phyloP scores from a whole-genome alignment of 2,888 invertebrate genomes.

The Chymomyza fuscimana region DNA sequence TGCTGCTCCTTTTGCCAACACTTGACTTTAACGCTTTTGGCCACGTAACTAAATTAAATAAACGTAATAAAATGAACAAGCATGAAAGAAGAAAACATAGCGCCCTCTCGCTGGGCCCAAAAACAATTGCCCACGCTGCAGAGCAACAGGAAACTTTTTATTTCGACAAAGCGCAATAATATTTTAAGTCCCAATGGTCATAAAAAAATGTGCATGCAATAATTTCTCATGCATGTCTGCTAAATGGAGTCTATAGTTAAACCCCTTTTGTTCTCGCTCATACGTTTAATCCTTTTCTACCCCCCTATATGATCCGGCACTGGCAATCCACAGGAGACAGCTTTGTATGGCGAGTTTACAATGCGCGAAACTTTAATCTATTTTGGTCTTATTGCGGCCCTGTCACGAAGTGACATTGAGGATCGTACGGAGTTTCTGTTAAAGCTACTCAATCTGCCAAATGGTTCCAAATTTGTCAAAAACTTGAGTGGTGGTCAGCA shows the following conservation, averaged over 20 bases:
- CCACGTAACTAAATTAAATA: constrained; percentile 67
- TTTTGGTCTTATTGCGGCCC: constrained; percentile 91
- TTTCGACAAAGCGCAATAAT: constrained; percentile 49
- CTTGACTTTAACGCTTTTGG: neutral
- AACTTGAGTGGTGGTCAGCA: constrained; percentile 94
- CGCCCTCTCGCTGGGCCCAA: neutral
- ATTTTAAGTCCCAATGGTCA: constrained; percentile 31
- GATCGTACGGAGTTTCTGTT: constrained; percentile 87
- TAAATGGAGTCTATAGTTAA: constrained; percentile 3
- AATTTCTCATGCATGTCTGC: constrained; percentile 23
- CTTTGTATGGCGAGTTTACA: constrained; percentile 88
- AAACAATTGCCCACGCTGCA: constrained; percentile 46
- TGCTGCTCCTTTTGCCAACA: neutral
- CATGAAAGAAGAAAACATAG: constrained; percentile 1
- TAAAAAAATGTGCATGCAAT: constrained; percentile 16
- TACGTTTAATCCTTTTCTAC: neutral
- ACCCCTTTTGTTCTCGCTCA: constrained; percentile 6
- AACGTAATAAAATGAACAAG: constrained; percentile 64
- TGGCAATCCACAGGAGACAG: constrained; percentile 82
- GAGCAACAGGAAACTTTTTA: constrained; percentile 51
- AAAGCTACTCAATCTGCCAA: constrained; percentile 83
- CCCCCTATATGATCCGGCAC: neutral
- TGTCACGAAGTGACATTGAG: constrained; percentile 85
- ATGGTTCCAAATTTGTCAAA: constrained; percentile 84
- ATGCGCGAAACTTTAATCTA: constrained; percentile 90